Evolutionary conservation across 2,888 invertebrate species (phyloP).

Genomic region (Diogma glabrata): DNA sequence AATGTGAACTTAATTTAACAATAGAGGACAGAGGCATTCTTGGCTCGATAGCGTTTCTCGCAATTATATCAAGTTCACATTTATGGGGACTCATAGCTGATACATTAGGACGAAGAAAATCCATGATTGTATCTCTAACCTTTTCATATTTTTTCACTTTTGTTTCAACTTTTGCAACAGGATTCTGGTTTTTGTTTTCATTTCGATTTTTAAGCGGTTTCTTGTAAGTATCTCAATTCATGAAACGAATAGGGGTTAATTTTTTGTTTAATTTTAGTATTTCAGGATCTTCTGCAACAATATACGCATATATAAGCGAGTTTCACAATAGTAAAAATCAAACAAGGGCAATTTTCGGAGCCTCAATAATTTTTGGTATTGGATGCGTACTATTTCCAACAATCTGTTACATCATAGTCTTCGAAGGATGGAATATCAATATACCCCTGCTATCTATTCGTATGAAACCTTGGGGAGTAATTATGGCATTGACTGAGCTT

Average conservation of each 20-base stretch:
- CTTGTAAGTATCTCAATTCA: slow-evolving; percentile 32
- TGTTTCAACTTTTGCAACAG: slow-evolving; percentile 38
- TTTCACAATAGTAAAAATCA: slow-evolving; percentile 38
- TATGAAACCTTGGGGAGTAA: slow-evolving; percentile 32
- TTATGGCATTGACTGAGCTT: slow-evolving; percentile 29
- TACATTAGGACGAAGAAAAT: slow-evolving; percentile 38
- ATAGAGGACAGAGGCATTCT: slow-evolving; percentile 34
- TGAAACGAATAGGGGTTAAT: background rate
- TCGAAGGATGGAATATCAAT: slow-evolving; percentile 27
- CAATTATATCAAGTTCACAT: slow-evolving; percentile 41
- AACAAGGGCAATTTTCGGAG: slow-evolving; percentile 34
- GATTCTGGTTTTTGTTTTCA: slow-evolving; percentile 39
- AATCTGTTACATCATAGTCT: slow-evolving; percentile 30
- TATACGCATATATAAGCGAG: slow-evolving; percentile 42
- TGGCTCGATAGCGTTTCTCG: slow-evolving; percentile 34
- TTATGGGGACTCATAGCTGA: slow-evolving; percentile 46
- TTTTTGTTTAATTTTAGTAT: slow-evolving; percentile 22
- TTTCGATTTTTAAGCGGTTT: slow-evolving; percentile 41
- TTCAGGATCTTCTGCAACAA: slow-evolving; percentile 39
- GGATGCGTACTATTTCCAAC: slow-evolving; percentile 30
- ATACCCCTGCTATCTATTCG: slow-evolving; percentile 25
- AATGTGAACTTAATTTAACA: slow-evolving; percentile 34
- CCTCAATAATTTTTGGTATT: slow-evolving; percentile 30
- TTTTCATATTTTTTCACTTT: slow-evolving; percentile 38
- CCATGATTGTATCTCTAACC: slow-evolving; percentile 38